A percentile compares a stretch with the other conserved stretches of the same genome.
These are phyloP conservation scores for Synanceia verrucosa DNA, from an alignment of 2,797 vertebrate species.

Conservation along the genomic window DNA sequence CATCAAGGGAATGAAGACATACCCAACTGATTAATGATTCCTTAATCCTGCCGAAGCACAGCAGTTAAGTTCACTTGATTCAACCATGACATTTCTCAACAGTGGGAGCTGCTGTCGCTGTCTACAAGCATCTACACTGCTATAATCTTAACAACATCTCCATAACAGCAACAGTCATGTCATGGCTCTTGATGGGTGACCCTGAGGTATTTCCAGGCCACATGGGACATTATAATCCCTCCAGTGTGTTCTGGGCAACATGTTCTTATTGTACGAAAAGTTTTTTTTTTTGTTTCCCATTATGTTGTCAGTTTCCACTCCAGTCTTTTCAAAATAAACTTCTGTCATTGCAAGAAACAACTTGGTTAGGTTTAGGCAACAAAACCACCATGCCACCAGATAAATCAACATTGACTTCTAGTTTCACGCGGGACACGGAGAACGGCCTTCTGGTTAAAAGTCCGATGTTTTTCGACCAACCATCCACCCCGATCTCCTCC, in stretches of 20 bases:
- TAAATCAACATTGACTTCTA: too few species aligned
- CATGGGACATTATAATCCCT: not conserved
- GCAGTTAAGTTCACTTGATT: not conserved
- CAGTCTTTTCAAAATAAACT: too few species aligned
- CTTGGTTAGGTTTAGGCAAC: too few species aligned
- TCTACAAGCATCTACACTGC: not conserved
- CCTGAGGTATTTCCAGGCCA: not conserved
- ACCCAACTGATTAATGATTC: not conserved
- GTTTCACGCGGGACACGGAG: too few species aligned
- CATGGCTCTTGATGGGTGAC: not conserved
- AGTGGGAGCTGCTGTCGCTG: not conserved
- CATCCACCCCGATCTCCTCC: too few species aligned
- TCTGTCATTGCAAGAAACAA: too few species aligned
- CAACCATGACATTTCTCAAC: not conserved
- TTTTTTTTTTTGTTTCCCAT: too few species aligned
- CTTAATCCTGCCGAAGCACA: conserved; percentile 1
- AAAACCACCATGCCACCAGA: too few species aligned
- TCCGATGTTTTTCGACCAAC: too few species aligned
- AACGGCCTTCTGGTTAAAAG: too few species aligned
- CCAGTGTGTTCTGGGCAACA: not conserved
- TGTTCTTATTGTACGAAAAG: too few species aligned
- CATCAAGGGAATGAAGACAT: not conserved
- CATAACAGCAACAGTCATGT: not conserved
- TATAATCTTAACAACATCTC: not conserved
- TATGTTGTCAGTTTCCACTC: too few species aligned